Base-by-base conservation (phyloP, 2,113 vertebrate genomes). In the Sinocyclocheilus anophthalmus region DNA sequence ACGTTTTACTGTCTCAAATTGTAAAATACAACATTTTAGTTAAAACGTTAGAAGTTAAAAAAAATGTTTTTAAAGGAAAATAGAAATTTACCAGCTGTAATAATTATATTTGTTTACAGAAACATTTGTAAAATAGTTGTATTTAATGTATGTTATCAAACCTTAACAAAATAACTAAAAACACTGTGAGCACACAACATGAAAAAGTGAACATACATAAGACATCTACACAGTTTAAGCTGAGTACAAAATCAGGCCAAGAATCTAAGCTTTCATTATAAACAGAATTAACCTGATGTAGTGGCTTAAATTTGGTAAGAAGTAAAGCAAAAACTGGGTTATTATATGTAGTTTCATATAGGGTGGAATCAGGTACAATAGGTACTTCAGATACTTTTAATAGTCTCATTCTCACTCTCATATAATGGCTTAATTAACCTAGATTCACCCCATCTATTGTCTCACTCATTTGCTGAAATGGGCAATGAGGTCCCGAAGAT, bases 401-500 rank as follows among this genome's bases (percentile, higher is more conserved):
- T 4, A 22, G 4, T 22, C 18, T 42, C 8, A 72, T 2, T 73
- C 69, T 22, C 69, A 73, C 12, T 24, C 4, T 76, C 20, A 14
- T 37, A n/a, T 42, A 78, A 12, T 37, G 13, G 8, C 9, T 1
- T 4, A 57, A 5, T 33, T 59, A 78, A 33, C 7, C 26, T 22
- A 8, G 10, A 80, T 63, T 80, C 77, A 55, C 7, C 4, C 30
- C 55, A 5, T 55, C 9, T 93, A 0, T 88, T 87, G 14, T 8
- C 92, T 59, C 86, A 91, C 7, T 80, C 93, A 80, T 90, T 92
- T 55, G 91, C 87, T 0, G 88, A 91, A 76, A 89, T 61, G 16
- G 67, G 67, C 22, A 86, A 39, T 65, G 30, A 63, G 1, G 95
- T 95, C 2, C 94, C 94, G 65, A 91, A 95, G 4, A 96, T 86